Evolutionary conservation across 2,797 vertebrate species (phyloP), one percentile per base, ranked within the genome.

Genomic region (Poecilia gillii): DNA sequence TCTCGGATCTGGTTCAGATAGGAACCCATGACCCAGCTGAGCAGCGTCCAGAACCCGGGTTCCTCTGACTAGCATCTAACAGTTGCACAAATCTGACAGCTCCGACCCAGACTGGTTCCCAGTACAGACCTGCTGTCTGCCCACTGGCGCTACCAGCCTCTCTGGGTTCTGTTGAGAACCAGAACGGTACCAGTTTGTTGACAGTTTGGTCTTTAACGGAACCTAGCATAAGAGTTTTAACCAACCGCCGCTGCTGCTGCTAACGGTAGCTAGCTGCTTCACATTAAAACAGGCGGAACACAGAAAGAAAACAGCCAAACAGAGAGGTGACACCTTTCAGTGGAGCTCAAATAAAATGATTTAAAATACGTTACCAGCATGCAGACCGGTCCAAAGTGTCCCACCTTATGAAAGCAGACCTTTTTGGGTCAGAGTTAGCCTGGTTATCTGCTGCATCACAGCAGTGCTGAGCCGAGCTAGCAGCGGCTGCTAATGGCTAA

Each of bases 401-500:
- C 59, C 4, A 6, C 18, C 8, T 12, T 16, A 4, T 13, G 2
- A 2, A 43, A 31, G 36, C 6, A 5, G 39, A 36, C 73, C 57
- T 51, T 16, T 78, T 86, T 25, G 13, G 33, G 31, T 80, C 43
- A 57, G 51, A 18, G 64, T 53, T 78, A 80, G 62, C 18, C 66
- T 46, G 73, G 28, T 81, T 88, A 87, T 85, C 80, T 87, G 89
- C 86, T 86, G 88, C 85, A 81, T 90, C 87, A 91, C 84, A 90
- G 88, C 78, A 73, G 51, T 25, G 51, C 75, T 7, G 74, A 82
- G 53, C 53, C 23, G 51, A 53, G 76, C 76, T 92, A 91, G 90
- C 88, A 83, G 87, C 86, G 80, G 43, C 7, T 47, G 73, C 73
- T 80, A 80, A 62, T 62, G 66, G 62, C 36, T 66, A 23, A 11